Conservation (phyloP, 2,797 vertebrate genomes). For the Poecilia gillii region DNA sequence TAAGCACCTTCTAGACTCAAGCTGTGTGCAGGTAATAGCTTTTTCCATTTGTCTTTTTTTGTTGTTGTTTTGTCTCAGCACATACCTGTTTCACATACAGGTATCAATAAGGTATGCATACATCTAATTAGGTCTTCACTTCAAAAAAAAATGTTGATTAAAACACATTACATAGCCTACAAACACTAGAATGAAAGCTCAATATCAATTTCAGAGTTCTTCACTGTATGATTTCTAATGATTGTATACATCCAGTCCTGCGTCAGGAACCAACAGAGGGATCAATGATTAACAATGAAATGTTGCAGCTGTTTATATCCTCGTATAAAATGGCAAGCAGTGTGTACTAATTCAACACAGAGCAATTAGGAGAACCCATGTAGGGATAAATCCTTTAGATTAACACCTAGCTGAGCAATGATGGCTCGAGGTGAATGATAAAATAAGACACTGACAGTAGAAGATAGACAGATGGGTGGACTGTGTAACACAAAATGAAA, state of each 20-base stretch:
- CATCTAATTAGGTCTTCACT: conserved; percentile 27
- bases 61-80: conserved; percentile 30
- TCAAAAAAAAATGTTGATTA: conserved; percentile 19
- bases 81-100: conserved; percentile 26
- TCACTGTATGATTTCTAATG: conserved; percentile 16
- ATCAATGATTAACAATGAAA: conserved; percentile 57
- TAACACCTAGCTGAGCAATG: conserved; percentile 54
- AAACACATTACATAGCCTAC: conserved; percentile 4
- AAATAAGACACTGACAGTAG: conserved; percentile 30
- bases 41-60: conserved; percentile 50
- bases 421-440: conserved; percentile 46
- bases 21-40: conserved; percentile 65
- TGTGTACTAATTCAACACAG: conserved; percentile 45
- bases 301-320: conserved; percentile 48
- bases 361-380: conserved; percentile 67
- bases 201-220: conserved; percentile 32
- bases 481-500: not conserved
- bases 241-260: conserved; percentile 22
- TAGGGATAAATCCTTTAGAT: conserved; percentile 63
- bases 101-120: conserved; percentile 21
- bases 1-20: conserved; percentile 53
- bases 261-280: conserved; percentile 40
- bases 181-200: conserved; percentile 12
- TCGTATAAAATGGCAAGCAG: conserved; percentile 46
- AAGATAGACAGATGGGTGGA: not conserved